A percentile compares a stretch with the other conserved stretches of the same genome.
These are phyloP conservation scores for Tadarida brasiliensis DNA, from an alignment of 2,797 vertebrate genomes.

Conservation along the genomic window DNA sequence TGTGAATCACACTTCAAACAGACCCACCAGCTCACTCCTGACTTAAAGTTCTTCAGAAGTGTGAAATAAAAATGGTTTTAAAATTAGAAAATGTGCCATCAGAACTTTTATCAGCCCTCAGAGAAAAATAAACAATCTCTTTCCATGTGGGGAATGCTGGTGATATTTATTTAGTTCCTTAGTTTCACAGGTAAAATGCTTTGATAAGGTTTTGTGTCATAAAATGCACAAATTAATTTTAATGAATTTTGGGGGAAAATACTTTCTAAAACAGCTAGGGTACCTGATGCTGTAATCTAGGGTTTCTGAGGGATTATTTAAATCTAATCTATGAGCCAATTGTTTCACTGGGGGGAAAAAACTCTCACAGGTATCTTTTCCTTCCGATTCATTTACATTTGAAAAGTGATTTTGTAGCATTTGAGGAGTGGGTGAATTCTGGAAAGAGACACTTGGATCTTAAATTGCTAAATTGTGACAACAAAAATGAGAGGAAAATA, in stretches of 20 bases:
- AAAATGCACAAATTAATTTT: constrained; percentile 82
- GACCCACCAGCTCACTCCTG: constrained; percentile 88
- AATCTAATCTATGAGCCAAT: constrained; percentile 46
- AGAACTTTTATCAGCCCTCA: constrained; percentile 88
- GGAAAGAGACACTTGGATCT: constrained; percentile 64
- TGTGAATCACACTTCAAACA: constrained; percentile 91
- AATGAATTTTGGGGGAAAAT: constrained; percentile 80
- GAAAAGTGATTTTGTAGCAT: constrained; percentile 75
- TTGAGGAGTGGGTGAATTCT: constrained; percentile 76
- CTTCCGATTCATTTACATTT: constrained; percentile 76
- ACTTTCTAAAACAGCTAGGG: constrained; percentile 60
- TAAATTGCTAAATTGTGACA: constrained; percentile 79
- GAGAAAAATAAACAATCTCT: constrained; percentile 89
- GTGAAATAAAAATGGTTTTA: constrained; percentile 89
- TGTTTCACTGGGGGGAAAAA: constrained; percentile 65
- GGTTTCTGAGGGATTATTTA: constrained; percentile 77
- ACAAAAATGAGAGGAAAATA: constrained; percentile 1
- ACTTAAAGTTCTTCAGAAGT: constrained; percentile 89
- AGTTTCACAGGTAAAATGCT: constrained; percentile 82
- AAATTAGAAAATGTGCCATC: constrained; percentile 91
- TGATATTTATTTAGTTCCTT: constrained; percentile 88
- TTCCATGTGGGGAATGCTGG: constrained; percentile 83
- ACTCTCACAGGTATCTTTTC: constrained; percentile 64
- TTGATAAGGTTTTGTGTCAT: constrained; percentile 82
- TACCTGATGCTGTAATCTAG: constrained; percentile 64